phyloP scores from a whole-genome alignment of 2,113 vertebrate genomes.

The Aptenodytes patagonicus region DNA sequence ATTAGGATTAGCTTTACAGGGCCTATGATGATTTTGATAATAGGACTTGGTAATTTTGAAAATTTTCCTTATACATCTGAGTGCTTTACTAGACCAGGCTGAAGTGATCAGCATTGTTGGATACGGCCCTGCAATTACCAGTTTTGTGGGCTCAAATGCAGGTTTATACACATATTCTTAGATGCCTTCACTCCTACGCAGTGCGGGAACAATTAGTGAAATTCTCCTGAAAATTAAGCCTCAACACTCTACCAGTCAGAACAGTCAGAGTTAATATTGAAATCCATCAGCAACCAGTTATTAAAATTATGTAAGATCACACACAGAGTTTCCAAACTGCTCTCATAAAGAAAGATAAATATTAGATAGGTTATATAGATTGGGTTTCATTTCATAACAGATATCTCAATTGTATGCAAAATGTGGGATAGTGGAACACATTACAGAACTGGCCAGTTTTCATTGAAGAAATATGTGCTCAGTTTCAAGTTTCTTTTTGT shows the following conservation, averaged over 20 bases:
- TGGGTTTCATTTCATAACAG: constrained; percentile 15
- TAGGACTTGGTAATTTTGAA: not conserved
- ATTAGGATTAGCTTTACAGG: not conserved
- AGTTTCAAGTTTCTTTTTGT: not conserved
- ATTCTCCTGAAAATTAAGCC: constrained; percentile 43
- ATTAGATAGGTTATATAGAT: constrained; percentile 31
- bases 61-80: not conserved
- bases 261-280: constrained; percentile 29
- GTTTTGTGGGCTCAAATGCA: constrained; percentile 6
- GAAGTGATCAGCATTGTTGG: not conserved
- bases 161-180: constrained; percentile 37
- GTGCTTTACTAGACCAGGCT: not conserved
- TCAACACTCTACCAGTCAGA: constrained; percentile 9
- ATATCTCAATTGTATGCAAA: constrained; percentile 54
- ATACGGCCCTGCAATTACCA: not conserved
- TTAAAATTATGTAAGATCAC: constrained; percentile 62
- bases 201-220: constrained; percentile 7
- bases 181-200: constrained; percentile 29
- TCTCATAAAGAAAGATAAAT: constrained; percentile 50
- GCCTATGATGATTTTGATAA: not conserved
- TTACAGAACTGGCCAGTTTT: not conserved
- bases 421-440: not conserved
- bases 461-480: not conserved
- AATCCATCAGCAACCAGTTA: constrained; percentile 60
- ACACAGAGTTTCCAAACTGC: constrained; percentile 54